Percentiles rank a stretch among this genome's conserved stretches.
phyloP scores from a whole-genome alignment of 2,113 vertebrate genomes.

The Colistium nudipinnis region DNA sequence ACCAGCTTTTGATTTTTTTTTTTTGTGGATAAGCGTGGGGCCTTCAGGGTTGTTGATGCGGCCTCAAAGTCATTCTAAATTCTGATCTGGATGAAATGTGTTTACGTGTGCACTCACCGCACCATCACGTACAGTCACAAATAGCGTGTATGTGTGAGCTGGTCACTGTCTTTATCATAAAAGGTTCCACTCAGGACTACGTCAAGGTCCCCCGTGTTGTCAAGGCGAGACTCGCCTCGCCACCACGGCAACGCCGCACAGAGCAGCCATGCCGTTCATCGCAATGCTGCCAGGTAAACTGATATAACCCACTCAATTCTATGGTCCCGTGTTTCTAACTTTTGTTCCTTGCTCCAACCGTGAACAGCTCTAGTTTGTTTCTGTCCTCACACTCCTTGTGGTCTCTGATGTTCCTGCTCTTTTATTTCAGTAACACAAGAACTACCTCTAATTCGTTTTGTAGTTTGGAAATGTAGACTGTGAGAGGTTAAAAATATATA shows the following conservation, averaged over 20 bases:
- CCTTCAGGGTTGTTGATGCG: not conserved
- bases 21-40: not conserved
- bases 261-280: constrained; percentile 86
- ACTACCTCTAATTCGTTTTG: too few relatives aligned
- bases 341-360: not conserved
- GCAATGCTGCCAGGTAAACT: constrained; percentile 88
- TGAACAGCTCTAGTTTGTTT: too few relatives aligned
- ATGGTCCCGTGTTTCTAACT: not conserved
- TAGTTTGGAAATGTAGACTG: too few relatives aligned
- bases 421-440: not conserved
- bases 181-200: constrained; percentile 93
- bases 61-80: too few relatives aligned
- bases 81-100: not conserved
- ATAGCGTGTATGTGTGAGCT: constrained; percentile 43
- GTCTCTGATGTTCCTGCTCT: not conserved
- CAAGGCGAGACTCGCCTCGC: constrained; percentile 92
- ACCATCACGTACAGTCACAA: not conserved
- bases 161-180: constrained; percentile 70
- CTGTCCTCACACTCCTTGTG: not conserved
- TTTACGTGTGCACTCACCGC: not conserved
- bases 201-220: constrained; percentile 92
- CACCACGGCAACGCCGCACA: constrained; percentile 86
- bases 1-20: not conserved
- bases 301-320: not conserved
- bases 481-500: too few relatives aligned